A percentile compares a stretch with the other conserved stretches of the same genome.
Conservation (phyloP, 2,888 invertebrate species). For the Laothoe populi region DNA sequence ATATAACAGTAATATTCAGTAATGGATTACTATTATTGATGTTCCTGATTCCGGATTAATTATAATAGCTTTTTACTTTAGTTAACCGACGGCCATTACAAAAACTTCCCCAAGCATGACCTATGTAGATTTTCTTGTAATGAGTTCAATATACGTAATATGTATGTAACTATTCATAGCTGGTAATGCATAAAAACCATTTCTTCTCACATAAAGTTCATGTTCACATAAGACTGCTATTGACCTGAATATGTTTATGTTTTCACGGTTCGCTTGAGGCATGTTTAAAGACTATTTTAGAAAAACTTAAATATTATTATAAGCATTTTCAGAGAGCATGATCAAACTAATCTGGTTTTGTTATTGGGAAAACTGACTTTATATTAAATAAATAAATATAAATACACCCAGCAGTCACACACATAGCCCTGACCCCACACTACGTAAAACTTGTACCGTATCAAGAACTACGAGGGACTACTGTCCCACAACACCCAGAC, state of each 20-base stretch:
- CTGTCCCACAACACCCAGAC: too few species aligned
- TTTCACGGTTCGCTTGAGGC: not conserved
- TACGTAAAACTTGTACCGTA: too few species aligned
- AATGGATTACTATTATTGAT: not conserved
- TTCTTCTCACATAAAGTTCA: not conserved
- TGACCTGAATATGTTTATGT: conserved; percentile 11
- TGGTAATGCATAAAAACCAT: not conserved
- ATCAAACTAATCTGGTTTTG: conserved; percentile 12
- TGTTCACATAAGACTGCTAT: not conserved
- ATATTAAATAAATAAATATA: too few species aligned
- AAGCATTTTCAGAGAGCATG: conserved; percentile 1
- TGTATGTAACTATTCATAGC: too few species aligned
- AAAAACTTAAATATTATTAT: conserved; percentile 13
- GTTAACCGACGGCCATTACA: not conserved
- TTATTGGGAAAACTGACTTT: not conserved
- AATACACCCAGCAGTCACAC: too few species aligned
- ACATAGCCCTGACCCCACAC: too few species aligned
- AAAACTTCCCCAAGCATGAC: too few species aligned
- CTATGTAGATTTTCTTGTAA: too few species aligned
- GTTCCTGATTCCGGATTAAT: not conserved
- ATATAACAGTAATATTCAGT: not conserved
- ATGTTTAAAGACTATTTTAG: not conserved
- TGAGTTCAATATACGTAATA: too few species aligned
- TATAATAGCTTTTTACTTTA: not conserved
- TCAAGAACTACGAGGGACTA: too few species aligned